A percentile compares a stretch with the other conserved stretches of the same genome.
These are phyloP conservation scores for Crax fasciolata DNA, from an alignment of 2,797 vertebrate species.

Conservation along the genomic window DNA sequence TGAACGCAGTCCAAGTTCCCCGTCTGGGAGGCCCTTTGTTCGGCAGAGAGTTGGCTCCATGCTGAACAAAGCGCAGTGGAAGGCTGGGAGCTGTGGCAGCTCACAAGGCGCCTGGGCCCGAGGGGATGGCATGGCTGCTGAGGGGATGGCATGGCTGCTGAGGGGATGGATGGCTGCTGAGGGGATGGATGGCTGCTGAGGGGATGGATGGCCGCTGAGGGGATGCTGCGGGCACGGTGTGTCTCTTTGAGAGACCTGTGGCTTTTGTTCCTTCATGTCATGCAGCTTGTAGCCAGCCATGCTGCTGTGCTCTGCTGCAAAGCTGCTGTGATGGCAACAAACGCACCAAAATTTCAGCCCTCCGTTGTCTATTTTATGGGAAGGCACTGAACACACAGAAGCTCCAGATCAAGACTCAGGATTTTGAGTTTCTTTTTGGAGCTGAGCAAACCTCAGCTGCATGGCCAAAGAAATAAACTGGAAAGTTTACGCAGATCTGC, in stretches of 20 bases:
- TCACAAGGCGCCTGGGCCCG: background rate
- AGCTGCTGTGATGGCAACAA: conserved; percentile 12
- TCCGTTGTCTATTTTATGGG: conserved; percentile 43
- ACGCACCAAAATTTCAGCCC: conserved; percentile 39
- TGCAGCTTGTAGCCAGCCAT: background rate
- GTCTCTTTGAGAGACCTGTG: background rate
- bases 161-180: too few species aligned
- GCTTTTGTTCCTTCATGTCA: background rate
- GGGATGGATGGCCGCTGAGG: too few species aligned
- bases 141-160: too few species aligned
- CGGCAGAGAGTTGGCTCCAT: background rate
- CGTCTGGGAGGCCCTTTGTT: background rate
- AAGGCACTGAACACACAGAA: conserved; percentile 51
- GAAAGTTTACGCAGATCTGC: conserved; percentile 42
- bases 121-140: background rate
- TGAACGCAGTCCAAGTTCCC: rapidly evolving
- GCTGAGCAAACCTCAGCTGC: background rate
- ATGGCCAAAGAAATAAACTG: conserved; percentile 39
- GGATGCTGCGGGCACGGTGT: too few species aligned
- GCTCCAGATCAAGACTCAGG: conserved; percentile 60
- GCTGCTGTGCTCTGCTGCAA: conserved; percentile 5
- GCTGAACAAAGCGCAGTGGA: background rate
- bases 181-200: background rate
- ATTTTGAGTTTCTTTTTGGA: conserved; percentile 51
- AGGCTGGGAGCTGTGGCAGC: background rate